Evolutionary conservation across 2,113 vertebrate genomes (phyloP).

Genomic region (Podarcis muralis): DNA sequence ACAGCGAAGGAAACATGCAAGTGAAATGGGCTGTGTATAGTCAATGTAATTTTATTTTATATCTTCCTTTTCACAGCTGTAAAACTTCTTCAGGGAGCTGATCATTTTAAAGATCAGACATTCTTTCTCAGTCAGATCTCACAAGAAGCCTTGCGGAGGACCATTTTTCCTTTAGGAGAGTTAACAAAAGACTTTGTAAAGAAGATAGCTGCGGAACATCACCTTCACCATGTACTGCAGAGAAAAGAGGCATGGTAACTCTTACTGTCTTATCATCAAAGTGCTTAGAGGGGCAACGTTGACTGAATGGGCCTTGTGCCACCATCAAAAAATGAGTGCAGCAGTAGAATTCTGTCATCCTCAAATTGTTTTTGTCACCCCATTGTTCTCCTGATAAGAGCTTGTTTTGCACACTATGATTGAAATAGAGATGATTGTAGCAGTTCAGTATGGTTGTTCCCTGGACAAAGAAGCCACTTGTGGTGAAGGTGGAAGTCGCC

Average conservation of each 20-base stretch:
- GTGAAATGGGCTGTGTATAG: background rate
- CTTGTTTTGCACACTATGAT: background rate
- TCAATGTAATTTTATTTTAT: background rate
- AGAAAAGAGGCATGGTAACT: conserved; percentile 91
- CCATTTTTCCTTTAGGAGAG: conserved; percentile 94
- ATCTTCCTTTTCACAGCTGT: conserved; percentile 76
- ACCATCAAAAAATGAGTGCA: background rate
- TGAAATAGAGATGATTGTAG: background rate
- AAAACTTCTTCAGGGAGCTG: conserved; percentile 87
- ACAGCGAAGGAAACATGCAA: background rate
- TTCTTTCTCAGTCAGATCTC: conserved; percentile 98
- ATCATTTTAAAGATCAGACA: conserved; percentile 93
- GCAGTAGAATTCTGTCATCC: background rate
- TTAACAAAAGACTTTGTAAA: conserved; percentile 92
- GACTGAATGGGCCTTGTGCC: background rate
- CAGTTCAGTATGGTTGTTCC: background rate
- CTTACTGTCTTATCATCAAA: conserved; percentile 9
- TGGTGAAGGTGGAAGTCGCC: too few relatives aligned
- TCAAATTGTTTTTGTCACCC: background rate
- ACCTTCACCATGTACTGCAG: conserved; percentile 89
- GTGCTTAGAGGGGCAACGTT: background rate
- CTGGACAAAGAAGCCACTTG: background rate
- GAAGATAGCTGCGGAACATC: conserved; percentile 90
- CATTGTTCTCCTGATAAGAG: background rate
- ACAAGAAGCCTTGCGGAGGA: conserved; percentile 87